Percentiles rank a stretch among this genome's conserved stretches.
phyloP scores from a whole-genome alignment of 2,797 vertebrate genomes.

The Rhynchonycteris naso region DNA sequence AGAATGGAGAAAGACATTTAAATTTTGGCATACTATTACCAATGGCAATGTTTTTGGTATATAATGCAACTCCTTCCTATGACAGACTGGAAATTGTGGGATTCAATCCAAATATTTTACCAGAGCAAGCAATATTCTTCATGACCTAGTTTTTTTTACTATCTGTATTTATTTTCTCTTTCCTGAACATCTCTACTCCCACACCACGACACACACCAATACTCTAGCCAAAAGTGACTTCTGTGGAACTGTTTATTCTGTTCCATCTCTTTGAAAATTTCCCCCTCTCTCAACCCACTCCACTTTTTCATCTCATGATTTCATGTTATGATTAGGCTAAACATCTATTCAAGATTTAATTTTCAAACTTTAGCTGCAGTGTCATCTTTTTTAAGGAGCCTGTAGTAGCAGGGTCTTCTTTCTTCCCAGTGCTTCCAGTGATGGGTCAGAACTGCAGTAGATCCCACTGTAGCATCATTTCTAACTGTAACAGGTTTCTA shows the following conservation, averaged over 20 bases:
- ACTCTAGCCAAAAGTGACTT: background rate
- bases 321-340: background rate
- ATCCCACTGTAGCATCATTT: background rate
- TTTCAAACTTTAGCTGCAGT: background rate
- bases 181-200: background rate
- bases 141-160: background rate
- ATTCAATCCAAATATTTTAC: background rate
- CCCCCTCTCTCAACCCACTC: background rate
- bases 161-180: background rate
- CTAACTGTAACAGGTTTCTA: background rate
- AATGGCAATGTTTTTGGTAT: background rate
- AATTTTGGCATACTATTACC: background rate
- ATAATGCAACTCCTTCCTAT: background rate
- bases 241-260: background rate
- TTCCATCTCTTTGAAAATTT: background rate
- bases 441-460: background rate
- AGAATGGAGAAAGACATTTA: background rate
- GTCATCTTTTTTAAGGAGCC: background rate
- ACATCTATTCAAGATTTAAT: background rate
- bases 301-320: background rate
- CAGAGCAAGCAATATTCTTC: too few species aligned
- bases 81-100: background rate
- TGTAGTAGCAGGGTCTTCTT: background rate
- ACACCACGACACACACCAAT: background rate
- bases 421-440: background rate